Evolutionary conservation across 2,888 invertebrate genomes (phyloP), one percentile per base, ranked within the genome.

Genomic region (Isoperla grammatica): DNA sequence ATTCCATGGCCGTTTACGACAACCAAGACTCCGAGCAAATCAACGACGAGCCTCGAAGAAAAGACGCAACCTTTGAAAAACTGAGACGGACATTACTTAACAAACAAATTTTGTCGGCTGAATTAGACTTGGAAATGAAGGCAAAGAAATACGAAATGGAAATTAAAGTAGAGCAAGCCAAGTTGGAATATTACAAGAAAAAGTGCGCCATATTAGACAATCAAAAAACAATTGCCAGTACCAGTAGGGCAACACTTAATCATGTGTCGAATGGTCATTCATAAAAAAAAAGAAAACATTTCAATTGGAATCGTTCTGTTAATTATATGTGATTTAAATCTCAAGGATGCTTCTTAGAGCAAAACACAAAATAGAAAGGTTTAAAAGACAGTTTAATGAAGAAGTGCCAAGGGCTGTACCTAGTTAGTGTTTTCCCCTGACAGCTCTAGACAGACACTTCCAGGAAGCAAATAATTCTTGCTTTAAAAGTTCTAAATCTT

Each of bases 91-190:
- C 53, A 35, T 45, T 62, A 1, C 43, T 62, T 22, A 37, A 29
- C 9, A 62, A 62, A 45, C 59, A 62, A 56, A 62, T 62, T 13
- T 23, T 45, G 22, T 35, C 59, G 13, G 56, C 50, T 15, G 50
- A 59, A 37, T 43, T 62, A 45, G 62, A 62, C 46, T 37, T 62
- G n/a, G 46, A 56, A 42, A 62, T 62, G 59, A 56, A 57, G 13
- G 43, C 59, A 20, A 59, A 57, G 42, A 62, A 59, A 20, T 56
- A 62, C 35, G 56, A 56, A 37, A 35, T 62, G 6, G 62, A 62
- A 46, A 22, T 62, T 6, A 56, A 59, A 43, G 62, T 62, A 15
- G 45, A 62, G 55, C 50, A 59, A 53, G 62, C 62, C 11, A 62
- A 62, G 53, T 42, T 62, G 9, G 62, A 59, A 13, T 62, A 62